Evolutionary conservation across 2,113 vertebrate species (phyloP).

Genomic region (Ailuropoda melanoleuca): DNA sequence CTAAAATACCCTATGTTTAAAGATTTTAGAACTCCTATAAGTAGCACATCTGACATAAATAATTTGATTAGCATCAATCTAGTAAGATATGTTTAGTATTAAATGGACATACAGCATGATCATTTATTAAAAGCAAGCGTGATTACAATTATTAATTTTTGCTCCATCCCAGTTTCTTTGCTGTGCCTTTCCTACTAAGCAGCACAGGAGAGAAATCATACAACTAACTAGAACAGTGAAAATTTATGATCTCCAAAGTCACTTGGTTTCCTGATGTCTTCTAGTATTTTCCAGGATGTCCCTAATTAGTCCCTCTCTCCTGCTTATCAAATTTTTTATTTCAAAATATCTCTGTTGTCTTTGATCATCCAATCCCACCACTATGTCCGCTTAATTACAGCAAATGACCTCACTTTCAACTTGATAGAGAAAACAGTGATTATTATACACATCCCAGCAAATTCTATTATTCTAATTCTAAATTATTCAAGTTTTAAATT

Average conservation of each 20-base stretch:
- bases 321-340: background rate
- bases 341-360: background rate
- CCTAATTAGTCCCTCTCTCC: background rate
- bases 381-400: background rate
- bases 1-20: background rate
- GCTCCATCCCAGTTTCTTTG: background rate
- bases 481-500: background rate
- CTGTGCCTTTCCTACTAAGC: background rate
- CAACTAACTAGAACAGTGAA: background rate
- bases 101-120: background rate
- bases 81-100: background rate
- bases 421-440: background rate
- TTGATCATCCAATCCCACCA: background rate
- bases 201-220: background rate
- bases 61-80: background rate
- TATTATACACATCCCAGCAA: background rate
- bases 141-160: background rate
- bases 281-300: background rate
- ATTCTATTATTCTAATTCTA: background rate
- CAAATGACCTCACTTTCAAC: background rate
- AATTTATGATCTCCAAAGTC: background rate
- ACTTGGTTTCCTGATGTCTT: background rate
- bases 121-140: background rate
- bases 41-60: background rate
- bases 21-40: background rate